Conservation (phyloP, 1,140 invertebrate species). For the Pteromalus puparum region DNA sequence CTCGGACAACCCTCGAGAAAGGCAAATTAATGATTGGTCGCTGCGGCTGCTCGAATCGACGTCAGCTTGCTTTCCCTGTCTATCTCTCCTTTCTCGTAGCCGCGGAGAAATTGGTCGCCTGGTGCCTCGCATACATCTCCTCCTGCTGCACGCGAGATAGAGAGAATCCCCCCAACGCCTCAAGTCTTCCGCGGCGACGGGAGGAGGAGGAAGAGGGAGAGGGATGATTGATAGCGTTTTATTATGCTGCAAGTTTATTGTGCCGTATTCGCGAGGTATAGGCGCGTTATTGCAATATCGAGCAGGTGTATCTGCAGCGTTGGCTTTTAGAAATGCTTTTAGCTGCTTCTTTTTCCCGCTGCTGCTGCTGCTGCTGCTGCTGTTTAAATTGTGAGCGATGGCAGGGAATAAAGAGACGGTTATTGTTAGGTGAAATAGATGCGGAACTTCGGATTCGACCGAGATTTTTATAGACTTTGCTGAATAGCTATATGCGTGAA, state of each 20-base stretch:
- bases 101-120: no score
- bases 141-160: no score
- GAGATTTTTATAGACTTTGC: no score
- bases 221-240: conserved; percentile 17
- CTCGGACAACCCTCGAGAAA: neutral
- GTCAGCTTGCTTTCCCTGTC: neutral
- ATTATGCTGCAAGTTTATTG: conserved; percentile 6
- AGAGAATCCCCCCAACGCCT: no score
- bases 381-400: no score
- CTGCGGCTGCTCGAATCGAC: neutral
- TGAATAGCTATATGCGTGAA: no score
- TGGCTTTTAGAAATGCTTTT: neutral
- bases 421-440: no score
- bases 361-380: no score
- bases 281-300: neutral
- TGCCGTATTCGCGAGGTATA: neutral
- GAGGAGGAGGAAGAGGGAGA: neutral
- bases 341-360: neutral
- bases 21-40: conserved; percentile 37
- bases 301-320: neutral
- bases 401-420: no score
- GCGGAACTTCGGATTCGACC: no score
- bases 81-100: neutral
- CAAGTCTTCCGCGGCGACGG: no score
- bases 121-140: neutral